These are phyloP conservation scores for Hoplodrina blanda DNA, from an alignment of 2,888 invertebrate genomes.

Conservation along the genomic window DNA sequence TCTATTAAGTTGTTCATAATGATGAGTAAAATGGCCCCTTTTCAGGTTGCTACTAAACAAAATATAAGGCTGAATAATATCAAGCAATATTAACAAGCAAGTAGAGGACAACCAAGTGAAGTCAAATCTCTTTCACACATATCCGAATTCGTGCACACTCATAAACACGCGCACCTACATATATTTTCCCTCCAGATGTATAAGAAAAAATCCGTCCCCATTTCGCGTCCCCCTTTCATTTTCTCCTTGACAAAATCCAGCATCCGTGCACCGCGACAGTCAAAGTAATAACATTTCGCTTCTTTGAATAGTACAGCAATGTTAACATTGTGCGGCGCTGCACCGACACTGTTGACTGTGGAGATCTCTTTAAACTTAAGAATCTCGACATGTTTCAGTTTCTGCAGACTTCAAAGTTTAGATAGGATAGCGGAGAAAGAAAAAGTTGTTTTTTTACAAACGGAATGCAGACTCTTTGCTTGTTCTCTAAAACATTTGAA, in stretches of 20 bases:
- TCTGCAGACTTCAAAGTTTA: constrained; percentile 50
- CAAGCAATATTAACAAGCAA: neutral
- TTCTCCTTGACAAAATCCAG: constrained; percentile 46
- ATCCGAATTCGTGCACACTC: neutral
- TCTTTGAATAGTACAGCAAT: constrained; percentile 43
- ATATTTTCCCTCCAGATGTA: constrained; percentile 13
- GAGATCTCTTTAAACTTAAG: constrained; percentile 51
- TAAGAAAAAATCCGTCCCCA: constrained; percentile 10
- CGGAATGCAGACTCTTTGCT: constrained; percentile 21
- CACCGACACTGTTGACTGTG: constrained; percentile 30
- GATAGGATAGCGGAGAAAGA: constrained; percentile 26
- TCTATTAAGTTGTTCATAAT: too few species aligned
- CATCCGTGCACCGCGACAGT: constrained; percentile 21
- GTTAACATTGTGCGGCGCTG: constrained; percentile 45
- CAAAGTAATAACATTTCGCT: constrained; percentile 60
- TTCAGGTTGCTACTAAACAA: too few species aligned
- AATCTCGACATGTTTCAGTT: constrained; percentile 46
- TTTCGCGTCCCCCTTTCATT: constrained; percentile 41
- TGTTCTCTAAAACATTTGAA: constrained; percentile 46
- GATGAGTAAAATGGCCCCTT: too few species aligned
- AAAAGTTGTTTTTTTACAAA: constrained; percentile 34
- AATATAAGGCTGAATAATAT: too few species aligned
- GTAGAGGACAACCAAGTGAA: neutral
- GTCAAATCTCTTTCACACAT: constrained; percentile 1
- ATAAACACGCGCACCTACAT: constrained; percentile 6